Conservation (phyloP, 2,113 vertebrate genomes). For the Odontophorus gujanensis region DNA sequence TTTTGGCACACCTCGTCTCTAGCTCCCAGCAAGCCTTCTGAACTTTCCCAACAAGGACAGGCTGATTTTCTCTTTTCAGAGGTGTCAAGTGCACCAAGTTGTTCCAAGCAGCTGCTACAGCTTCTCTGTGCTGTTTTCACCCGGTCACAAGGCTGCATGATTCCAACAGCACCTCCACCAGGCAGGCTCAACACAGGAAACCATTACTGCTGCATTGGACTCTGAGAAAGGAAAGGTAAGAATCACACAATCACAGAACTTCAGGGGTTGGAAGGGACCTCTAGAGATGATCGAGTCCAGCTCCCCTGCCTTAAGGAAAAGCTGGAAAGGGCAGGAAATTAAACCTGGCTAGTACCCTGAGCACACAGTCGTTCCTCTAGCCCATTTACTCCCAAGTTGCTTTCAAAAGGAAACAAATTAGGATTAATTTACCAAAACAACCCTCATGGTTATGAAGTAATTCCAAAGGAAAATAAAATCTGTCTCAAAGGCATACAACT, state of each 20-base stretch:
- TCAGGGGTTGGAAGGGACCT: too few relatives aligned
- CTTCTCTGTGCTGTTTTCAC: slow-evolving; percentile 68
- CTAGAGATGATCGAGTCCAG: too few relatives aligned
- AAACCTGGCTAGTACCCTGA: not conserved
- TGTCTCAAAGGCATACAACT: not conserved
- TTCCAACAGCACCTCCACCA: slow-evolving; percentile 55
- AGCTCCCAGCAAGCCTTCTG: slow-evolving; percentile 33
- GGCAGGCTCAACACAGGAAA: not conserved
- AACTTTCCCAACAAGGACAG: slow-evolving; percentile 37
- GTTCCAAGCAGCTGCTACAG: slow-evolving; percentile 61
- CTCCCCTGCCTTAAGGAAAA: not conserved
- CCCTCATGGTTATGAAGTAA: not conserved
- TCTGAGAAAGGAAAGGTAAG: not conserved
- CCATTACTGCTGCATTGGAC: not conserved
- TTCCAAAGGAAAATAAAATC: not conserved
- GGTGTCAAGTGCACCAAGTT: slow-evolving; percentile 10
- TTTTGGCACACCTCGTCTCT: slow-evolving; percentile 8
- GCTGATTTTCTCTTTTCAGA: slow-evolving; percentile 47
- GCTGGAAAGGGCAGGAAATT: not conserved
- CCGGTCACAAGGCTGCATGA: not conserved
- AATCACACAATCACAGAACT: too few relatives aligned
- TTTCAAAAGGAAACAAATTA: not conserved
- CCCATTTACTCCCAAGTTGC: not conserved
- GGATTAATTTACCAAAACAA: not conserved
- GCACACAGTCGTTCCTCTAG: not conserved